Conservation (phyloP, 2,888 invertebrate genomes). For the Glaucopsyche alexis region DNA sequence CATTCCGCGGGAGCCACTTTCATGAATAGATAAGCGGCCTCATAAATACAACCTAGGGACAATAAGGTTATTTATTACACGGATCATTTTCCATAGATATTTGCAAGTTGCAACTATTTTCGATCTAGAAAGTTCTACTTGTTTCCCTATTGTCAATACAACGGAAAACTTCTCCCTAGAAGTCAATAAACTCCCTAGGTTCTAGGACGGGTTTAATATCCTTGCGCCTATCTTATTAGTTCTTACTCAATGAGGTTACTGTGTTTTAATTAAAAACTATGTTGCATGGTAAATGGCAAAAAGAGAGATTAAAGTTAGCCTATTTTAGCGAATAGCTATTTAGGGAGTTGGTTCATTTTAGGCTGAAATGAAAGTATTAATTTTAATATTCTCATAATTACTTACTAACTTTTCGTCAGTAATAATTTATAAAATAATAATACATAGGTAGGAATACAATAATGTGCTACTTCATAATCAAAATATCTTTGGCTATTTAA, state of each 20-base stretch:
- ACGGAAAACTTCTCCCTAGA: background rate
- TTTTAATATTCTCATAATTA: background rate
- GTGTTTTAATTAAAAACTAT: background rate
- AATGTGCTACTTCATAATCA: no score
- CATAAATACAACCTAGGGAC: conserved; percentile 45
- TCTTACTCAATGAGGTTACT: background rate
- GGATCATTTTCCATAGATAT: conserved; percentile 18
- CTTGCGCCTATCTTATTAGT: no score
- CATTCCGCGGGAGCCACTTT: conserved; percentile 75
- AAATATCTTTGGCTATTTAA: no score
- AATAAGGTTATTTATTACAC: conserved; percentile 35
- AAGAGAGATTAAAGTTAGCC: background rate
- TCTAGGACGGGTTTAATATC: no score
- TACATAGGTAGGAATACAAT: no score
- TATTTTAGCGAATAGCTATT: background rate
- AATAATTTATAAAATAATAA: no score
- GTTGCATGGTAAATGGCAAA: background rate
- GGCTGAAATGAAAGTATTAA: background rate
- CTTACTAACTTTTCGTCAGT: background rate
- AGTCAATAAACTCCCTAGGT: background rate
- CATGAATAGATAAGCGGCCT: conserved; percentile 72
- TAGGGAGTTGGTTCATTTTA: background rate
- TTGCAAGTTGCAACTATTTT: background rate
- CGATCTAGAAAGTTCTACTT: conserved; percentile 6
- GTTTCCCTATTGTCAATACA: background rate